A percentile compares a stretch with the other conserved stretches of the same genome.
Conservation (phyloP, 2,113 vertebrate genomes). For the Lates calcarifer region DNA sequence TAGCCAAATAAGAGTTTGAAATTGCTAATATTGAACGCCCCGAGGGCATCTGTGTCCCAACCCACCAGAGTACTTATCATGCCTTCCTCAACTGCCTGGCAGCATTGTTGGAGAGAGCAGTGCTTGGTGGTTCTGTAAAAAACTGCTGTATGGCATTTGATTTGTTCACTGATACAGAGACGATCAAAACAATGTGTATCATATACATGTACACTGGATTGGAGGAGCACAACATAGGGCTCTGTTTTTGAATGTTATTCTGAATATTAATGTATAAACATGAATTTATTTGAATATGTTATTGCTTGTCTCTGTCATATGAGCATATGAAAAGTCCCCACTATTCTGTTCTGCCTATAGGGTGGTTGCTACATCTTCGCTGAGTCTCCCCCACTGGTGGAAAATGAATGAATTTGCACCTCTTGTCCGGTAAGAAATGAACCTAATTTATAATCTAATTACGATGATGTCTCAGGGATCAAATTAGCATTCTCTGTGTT, state of each 20-base stretch:
- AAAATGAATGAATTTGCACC: constrained; percentile 76
- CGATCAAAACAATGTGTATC: constrained; percentile 56
- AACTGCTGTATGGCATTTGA: constrained; percentile 62
- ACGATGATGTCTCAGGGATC: constrained; percentile 71
- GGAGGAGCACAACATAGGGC: constrained; percentile 12
- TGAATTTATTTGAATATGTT: constrained; percentile 66
- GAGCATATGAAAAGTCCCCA: constrained; percentile 24
- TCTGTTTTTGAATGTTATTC: constrained; percentile 37
- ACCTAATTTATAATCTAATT: constrained; percentile 82
- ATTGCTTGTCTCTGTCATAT: constrained; percentile 43
- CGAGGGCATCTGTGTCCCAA: constrained; percentile 72
- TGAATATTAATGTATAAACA: constrained; percentile 67
- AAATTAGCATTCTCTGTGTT: constrained; percentile 74
- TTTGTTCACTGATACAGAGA: constrained; percentile 63
- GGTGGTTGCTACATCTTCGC: constrained; percentile 22
- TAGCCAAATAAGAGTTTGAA: constrained; percentile 81
- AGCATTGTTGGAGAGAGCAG: constrained; percentile 65
- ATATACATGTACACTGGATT: constrained; percentile 33
- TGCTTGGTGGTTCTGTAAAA: constrained; percentile 72
- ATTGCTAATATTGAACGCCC: constrained; percentile 73
- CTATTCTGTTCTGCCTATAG: constrained; percentile 37
- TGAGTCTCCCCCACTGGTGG: constrained; percentile 15
- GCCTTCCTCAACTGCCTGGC: constrained; percentile 73
- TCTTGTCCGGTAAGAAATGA: constrained; percentile 77
- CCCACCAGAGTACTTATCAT: constrained; percentile 79